Evolutionary conservation across 1,140 invertebrate genomes (phyloP), one percentile per base, ranked within the genome.

Genomic region (Drosophila sulfurigaster): DNA sequence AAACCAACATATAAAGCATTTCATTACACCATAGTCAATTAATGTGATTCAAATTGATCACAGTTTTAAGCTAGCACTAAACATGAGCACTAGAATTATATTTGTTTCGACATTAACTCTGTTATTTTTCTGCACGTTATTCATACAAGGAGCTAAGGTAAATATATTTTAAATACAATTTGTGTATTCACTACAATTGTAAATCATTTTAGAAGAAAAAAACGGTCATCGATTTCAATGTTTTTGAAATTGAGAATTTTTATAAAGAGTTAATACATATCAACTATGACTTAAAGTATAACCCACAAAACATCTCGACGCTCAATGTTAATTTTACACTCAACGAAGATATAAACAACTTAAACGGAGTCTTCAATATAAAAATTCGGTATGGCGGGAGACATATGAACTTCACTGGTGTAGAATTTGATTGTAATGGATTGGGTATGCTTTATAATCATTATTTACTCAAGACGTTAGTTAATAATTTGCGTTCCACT

Each of bases 241-340:
- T 15, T 46, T 46, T 30, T 46, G 41, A 46, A 5, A 30, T 59
- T 10, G 25, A 15, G 41, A 59, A 46, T 59, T 25, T 15, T 46
- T n/a, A 13, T 5, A 43, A 25, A 1, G 41, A 59, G 3, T 10
- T 46, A 30, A 2, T 59, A 0, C 5, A 59, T 11, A 28, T 59
- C 3, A 5, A 30, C 7, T 46, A 30, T 10, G 6, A 5, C 1
- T n/a, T 30, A 15, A 30, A 46, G 28, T 13, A 5, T 4, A 59
- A 7, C 3, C 10, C 25, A 3, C 2, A 28, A 30, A 59, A 30
- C 28, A 15, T 30, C 3, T 32, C 41, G 10, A 8, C 7, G 10
- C 11, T 59, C 3, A 46, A 16, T 28, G 8, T 28, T 1, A 60
- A 60, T 13, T 48, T 48, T 10, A 60, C 13, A 43, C 28, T 48